Evolutionary conservation across 2,113 vertebrate species (phyloP).

Genomic region (Oryzias javanicus): DNA sequence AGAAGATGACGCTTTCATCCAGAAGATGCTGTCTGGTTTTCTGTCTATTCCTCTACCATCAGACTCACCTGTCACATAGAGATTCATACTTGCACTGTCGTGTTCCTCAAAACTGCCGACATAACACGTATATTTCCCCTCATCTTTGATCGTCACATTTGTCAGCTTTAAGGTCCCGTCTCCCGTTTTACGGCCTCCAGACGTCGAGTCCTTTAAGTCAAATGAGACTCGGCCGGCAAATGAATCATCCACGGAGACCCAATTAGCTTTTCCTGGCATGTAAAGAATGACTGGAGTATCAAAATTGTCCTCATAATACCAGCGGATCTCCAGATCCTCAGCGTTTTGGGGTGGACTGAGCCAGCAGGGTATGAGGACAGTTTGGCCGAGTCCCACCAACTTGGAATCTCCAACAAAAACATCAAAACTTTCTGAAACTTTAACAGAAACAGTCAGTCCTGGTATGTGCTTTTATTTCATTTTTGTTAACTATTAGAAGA

Average conservation of each 20-base stretch:
- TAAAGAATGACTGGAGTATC: conserved; percentile 20
- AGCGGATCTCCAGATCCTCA: conserved; percentile 56
- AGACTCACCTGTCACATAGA: conserved; percentile 60
- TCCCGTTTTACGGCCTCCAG: conserved; percentile 46
- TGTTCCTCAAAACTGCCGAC: conserved; percentile 50
- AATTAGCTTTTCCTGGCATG: background rate
- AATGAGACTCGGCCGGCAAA: conserved; percentile 48
- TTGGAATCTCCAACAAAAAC: conserved; percentile 6
- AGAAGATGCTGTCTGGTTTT: background rate
- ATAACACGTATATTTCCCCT: conserved; percentile 53
- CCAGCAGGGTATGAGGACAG: conserved; percentile 61
- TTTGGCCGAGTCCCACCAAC: background rate
- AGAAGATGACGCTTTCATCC: background rate
- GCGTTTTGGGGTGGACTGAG: conserved; percentile 45
- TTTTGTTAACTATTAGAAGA: too few species aligned
- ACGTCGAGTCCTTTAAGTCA: conserved; percentile 14
- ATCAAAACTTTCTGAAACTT: conserved; percentile 24
- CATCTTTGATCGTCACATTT: conserved; percentile 41
- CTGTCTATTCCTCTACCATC: background rate
- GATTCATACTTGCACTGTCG: background rate
- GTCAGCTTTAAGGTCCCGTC: conserved; percentile 61
- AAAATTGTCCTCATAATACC: conserved; percentile 24
- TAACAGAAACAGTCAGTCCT: background rate
- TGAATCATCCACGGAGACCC: background rate
- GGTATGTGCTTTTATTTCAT: background rate